Evolutionary conservation across 2,113 vertebrate genomes (phyloP), one percentile per base, ranked within the genome.

Genomic region (Beaufortia kweichowensis): DNA sequence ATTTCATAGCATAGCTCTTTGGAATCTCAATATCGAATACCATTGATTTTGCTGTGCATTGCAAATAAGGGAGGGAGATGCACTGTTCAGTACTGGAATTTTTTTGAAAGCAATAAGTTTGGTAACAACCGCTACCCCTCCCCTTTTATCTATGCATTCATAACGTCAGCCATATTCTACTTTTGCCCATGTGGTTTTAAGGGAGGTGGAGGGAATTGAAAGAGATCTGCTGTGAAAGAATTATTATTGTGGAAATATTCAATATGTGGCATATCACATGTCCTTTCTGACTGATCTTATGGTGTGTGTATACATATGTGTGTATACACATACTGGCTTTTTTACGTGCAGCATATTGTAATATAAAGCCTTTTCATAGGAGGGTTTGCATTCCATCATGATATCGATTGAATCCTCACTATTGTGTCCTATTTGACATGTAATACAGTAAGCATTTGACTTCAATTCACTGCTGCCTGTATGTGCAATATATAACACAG

Each of bases 81-180:
- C 75, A 83, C 57, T 84, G 84, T 88, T 88, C 86, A 88, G 86
- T 79, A 76, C 66, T 53, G n/a, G 56, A 57, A 69, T 67, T 80
- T 84, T 66, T 76, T 87, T 85, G 83, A 87, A 91, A 93, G 92
- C 91, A 93, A 93, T 93, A 93, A 91, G 81, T 91, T 91, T 90
- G 87, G 86, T 89, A 86, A 87, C 88, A 77, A 75, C 59, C 10
- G 86, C 85, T 80, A 80, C 78, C 84, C 85, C 87, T 86, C 87
- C 86, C 86, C 83, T 87, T 90, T 75, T 81, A 88, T 90, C 91
- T 92, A 92, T 92, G 91, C 91, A 92, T 89, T 88, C 84, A 89
- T 89, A 85, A 87, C 85, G 86, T 86, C 85, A 90, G 88, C 89
- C 89, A 88, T 91, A 89, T 86, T 85, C 83, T 88, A 84, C 86